phyloP scores from a whole-genome alignment of 2,797 vertebrate species.

The Melanotaenia maccullochi region DNA sequence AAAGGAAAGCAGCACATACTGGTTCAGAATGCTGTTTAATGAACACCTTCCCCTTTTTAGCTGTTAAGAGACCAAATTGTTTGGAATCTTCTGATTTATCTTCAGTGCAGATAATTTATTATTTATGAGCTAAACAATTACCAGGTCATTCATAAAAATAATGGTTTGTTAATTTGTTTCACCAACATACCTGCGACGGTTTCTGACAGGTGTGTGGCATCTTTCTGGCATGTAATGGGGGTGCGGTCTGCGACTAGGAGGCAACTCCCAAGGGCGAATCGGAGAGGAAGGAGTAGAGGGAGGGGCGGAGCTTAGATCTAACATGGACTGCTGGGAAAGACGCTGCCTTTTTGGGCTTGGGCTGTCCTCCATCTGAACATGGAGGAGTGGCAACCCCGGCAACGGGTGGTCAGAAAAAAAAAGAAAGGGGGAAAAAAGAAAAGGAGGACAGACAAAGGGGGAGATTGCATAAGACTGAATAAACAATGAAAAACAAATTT shows the following conservation, averaged over 20 bases:
- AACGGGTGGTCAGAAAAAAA: conserved; percentile 1
- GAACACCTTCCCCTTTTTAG: not conserved
- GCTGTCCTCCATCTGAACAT: conserved; percentile 92
- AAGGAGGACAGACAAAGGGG: conserved; percentile 12
- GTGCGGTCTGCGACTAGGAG: conserved; percentile 92
- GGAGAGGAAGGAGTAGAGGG: conserved; percentile 94
- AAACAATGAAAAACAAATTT: conserved; percentile 40
- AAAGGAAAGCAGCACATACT: not conserved
- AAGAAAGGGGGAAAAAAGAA: not conserved
- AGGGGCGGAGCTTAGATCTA: conserved; percentile 90
- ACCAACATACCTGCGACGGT: conserved; percentile 89
- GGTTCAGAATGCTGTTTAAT: too few relatives aligned
- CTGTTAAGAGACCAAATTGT: not conserved
- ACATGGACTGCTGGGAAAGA: conserved; percentile 93
- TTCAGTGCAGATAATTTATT: not conserved
- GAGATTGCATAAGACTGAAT: conserved; percentile 7
- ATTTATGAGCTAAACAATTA: not conserved
- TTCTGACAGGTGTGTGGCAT: conserved; percentile 96
- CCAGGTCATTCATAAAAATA: not conserved
- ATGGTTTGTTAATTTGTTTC: not conserved
- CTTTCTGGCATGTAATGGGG: conserved; percentile 94
- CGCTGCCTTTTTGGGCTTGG: conserved; percentile 97
- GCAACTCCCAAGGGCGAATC: conserved; percentile 98
- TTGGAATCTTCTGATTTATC: not conserved
- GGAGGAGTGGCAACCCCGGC: conserved; percentile 5